Evolutionary conservation across 2,797 vertebrate species (phyloP), one percentile per base, ranked within the genome.

Genomic region (Arnoldichthys spilopterus): DNA sequence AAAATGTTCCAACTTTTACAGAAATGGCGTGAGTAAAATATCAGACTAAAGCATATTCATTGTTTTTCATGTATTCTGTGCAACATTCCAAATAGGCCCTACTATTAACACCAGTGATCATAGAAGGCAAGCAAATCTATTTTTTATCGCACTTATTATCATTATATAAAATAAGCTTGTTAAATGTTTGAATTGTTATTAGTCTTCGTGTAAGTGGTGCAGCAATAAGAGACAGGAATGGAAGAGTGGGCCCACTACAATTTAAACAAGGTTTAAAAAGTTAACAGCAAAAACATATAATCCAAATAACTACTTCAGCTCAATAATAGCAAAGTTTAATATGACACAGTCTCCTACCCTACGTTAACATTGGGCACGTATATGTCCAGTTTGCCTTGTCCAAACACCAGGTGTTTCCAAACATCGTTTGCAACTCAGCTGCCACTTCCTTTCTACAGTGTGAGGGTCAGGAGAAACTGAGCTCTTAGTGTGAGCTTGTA

Each of bases 371-470:
- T n/a, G 58, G 20, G 32, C 53, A 32, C 43, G 40, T 68, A 43
- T 45, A 58, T 43, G 16, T 75, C 66, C 43, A 53, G 59, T 71
- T 30, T 22, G 30, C 20, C 43, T 53, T 62, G 37, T 76, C 37
- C 34, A 56, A 83, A 70, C 28, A 47, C 56, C 63, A 71, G 74
- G 74, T 71, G 78, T 77, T 74, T 80, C 63, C 70, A 74, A 49
- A 61, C 9, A 8, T 63, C 34, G 6, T 75, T 76, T 72, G 81
- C 32, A 45, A 30, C 16, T 79, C 51, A 82, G 67, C 78, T 74
- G 77, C 61, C 22, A 9, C 63, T 76, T 83, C 81, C 68, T 79
- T n/a, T 67, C 16, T 34, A 32, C 3, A 11, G 47, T 15, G 34
- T 76, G 40, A 56, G 47, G 62, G 16, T 59, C 28, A 51, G 3